Evolutionary conservation across 2,888 invertebrate species (phyloP).

Genomic region (Geophilus truncorum): DNA sequence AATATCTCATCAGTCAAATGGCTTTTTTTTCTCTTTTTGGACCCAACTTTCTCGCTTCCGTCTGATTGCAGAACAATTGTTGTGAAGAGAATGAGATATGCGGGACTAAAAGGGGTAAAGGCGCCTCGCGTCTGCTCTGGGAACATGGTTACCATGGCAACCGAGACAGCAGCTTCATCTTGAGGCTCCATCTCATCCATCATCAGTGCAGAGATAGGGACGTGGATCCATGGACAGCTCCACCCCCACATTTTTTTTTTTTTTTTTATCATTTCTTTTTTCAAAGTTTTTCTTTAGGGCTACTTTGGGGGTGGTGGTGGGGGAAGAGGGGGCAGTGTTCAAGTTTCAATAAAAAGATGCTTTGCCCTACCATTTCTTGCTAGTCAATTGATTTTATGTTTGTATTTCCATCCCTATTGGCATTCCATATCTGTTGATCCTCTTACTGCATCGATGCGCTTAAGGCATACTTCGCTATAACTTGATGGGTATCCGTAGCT

Average conservation of each 20-base stretch:
- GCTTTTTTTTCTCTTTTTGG: slow-evolving; percentile 25
- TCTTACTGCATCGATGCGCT: slow-evolving; percentile 10
- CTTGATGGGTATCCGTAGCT: background rate
- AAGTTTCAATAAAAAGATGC: slow-evolving; percentile 14
- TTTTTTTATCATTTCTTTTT: background rate
- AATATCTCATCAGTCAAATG: slow-evolving; percentile 27
- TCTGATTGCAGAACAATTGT: slow-evolving; percentile 25
- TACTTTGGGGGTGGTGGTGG: too few relatives aligned
- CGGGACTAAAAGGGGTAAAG: slow-evolving; percentile 22
- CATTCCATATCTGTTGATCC: slow-evolving; percentile 27
- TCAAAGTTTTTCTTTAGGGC: background rate
- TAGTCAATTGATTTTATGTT: slow-evolving; percentile 27
- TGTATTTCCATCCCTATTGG: slow-evolving; percentile 27
- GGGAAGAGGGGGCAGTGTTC: background rate
- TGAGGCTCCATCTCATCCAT: slow-evolving; percentile 25
- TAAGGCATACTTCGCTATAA: background rate
- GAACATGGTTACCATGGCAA: slow-evolving; percentile 1
- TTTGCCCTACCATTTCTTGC: background rate
- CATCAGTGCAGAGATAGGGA: slow-evolving; percentile 21
- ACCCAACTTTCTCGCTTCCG: slow-evolving; percentile 27
- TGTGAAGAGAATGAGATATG: slow-evolving; percentile 10
- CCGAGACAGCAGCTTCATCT: slow-evolving; percentile 27
- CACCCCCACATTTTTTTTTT: background rate
- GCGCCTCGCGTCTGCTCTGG: slow-evolving; percentile 19
- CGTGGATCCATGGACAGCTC: background rate